Base-by-base conservation (phyloP, 2,113 vertebrate genomes). In the Ctenomys sociabilis region DNA sequence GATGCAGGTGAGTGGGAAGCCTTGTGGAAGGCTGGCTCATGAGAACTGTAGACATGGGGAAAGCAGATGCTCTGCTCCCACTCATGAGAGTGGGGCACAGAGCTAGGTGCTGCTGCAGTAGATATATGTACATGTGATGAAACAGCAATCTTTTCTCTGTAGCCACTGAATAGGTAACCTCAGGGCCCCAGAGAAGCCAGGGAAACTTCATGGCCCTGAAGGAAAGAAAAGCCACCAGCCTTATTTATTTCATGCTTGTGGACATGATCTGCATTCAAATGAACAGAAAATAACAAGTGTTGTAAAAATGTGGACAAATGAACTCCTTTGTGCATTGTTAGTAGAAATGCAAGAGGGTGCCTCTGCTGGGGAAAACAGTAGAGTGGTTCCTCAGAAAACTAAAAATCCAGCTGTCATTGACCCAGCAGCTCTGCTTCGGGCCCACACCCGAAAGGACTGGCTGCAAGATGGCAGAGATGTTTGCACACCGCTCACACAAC, bases 141-240 rank as follows among this genome's bases (percentile, higher is more conserved):
- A 45, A 73, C 94, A 96, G 90, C 95, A 91, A 30, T 94, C 83
- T 52, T 94, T 95, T 90, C 73, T 88, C 75, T 91, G 54, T 19
- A 28, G 0, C 26, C 17, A 35, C 3, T 0, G 57, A 54, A 88
- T 96, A 70, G 93, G 90, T 87, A 80, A 87, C 7, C 7, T 66
- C 28, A 40, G 32, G 59, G 30, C 35, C 81, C 61, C 26, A 70
- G 57, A 49, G 35, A 45, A 37, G 92, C 35, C 88, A 85, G 96
- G 43, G 61, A 5, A 63, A 17, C 30, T 66, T 77, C 43, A 24
- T 54, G 30, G 37, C 57, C 43, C 30, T 43, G 6, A 12, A 28
- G 1, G 68, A 95, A 90, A 83, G 28, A 75, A 43, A 26, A 43
- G 40, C 26, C 66, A 40, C 43, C 14, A 9, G 1, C 54, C 35